phyloP scores from a whole-genome alignment of 1,140 invertebrate genomes.

The Myzus persicae region DNA sequence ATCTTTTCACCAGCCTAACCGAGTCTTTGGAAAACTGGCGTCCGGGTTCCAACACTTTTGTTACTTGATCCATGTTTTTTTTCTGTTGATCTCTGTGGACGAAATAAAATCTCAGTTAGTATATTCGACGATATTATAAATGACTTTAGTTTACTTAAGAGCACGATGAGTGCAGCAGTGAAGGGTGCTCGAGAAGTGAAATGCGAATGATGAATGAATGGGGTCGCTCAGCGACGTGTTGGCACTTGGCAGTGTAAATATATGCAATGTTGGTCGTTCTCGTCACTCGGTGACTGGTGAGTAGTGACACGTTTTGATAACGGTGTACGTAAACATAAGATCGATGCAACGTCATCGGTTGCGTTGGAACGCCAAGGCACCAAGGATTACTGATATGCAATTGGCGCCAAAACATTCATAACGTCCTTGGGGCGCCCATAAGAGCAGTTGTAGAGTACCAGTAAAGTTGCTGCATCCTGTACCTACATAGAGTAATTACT shows the following conservation, averaged over 20 bases:
- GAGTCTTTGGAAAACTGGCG: constrained; percentile 98
- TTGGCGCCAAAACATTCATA: not conserved
- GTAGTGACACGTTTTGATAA: constrained; percentile 48
- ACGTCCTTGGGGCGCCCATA: not conserved
- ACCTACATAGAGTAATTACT: no score
- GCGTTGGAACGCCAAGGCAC: not conserved
- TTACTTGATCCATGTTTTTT: constrained; percentile 93
- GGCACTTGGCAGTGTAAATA: not conserved
- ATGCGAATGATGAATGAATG: not conserved
- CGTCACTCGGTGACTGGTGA: not conserved
- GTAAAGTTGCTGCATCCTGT: no score
- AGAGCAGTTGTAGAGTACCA: no score
- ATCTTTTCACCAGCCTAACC: constrained; percentile 95
- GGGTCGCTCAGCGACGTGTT: not conserved
- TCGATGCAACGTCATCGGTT: constrained; percentile 39
- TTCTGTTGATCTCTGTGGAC: not conserved
- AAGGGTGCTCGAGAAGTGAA: not conserved
- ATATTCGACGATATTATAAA: not conserved
- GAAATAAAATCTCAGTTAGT: not conserved
- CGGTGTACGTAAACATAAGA: constrained; percentile 10
- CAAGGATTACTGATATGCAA: not conserved
- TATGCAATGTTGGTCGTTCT: not conserved
- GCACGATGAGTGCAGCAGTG: not conserved
- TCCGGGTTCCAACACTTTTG: constrained; percentile 92
- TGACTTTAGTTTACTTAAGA: not conserved